Evolutionary conservation across 2,113 vertebrate genomes (phyloP), one percentile per base, ranked within the genome.

Genomic region (Peromyscus leucopus): DNA sequence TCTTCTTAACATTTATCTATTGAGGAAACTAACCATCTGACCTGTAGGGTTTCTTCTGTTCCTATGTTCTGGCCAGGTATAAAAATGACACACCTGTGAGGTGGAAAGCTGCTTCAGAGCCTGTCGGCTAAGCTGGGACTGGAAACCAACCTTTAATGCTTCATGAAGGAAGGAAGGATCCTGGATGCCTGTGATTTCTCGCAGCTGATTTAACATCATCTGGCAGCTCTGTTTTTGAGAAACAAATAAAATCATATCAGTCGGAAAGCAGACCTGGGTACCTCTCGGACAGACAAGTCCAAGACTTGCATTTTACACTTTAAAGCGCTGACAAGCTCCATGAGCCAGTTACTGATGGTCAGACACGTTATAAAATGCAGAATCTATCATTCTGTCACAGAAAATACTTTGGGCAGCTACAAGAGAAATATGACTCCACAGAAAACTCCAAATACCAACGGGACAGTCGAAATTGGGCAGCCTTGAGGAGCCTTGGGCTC

Each of bases 151-250:
- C 97, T 99, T 99, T 57, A 99, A 98, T 85, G 99, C 99, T 3
- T 98, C 99, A 7, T 98, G 98, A 95, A 99, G 99, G 89, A 99
- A 98, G 89, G 99, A 98, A 3, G 98, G 97, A 91, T 99, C 99
- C 84, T 99, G 99, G 98, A 99, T 99, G 63, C 99, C 99, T 1
- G 99, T 99, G 98, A 99, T 99, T 98, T 99, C 99, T 91, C 96
- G 99, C 98, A 99, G 98, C 97, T 99, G 99, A 98, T 99, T 99
- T 95, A 99, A 98, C 95, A 99, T 98, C 98, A 99, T 98, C 95
- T 99, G 99, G 95, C 97, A 98, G 42, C 98, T 99, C 99, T 99
- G 10, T 0, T 88, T 92, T 96, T 96, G 95, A 93, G 55, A 69
- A 88, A 95, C 8, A 96, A 96, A 94, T 6, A 95, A 95, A 13